These are phyloP conservation scores for Drosophila greeni DNA, from an alignment of 2,888 invertebrate genomes.

Conservation along the genomic window DNA sequence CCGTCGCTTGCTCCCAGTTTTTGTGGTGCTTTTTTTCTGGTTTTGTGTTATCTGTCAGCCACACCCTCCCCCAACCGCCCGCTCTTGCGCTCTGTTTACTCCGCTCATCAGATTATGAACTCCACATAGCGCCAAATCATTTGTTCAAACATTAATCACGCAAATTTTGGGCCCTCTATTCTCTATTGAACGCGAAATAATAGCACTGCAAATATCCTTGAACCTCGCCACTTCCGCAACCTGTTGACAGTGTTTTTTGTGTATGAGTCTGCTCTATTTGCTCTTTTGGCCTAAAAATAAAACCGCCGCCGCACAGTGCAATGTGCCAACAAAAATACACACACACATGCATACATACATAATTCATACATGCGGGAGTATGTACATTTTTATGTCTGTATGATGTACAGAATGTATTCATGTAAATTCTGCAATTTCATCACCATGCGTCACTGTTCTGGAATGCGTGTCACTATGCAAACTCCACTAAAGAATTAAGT, in stretches of 20 bases:
- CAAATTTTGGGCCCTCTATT: constrained; percentile 2
- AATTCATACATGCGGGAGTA: constrained; percentile 6
- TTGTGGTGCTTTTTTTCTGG: constrained; percentile 5
- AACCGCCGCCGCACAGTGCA: constrained; percentile 53
- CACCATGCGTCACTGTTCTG: constrained; percentile 49
- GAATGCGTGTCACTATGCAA: constrained; percentile 28
- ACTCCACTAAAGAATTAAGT: constrained; percentile 21
- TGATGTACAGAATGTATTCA: neutral
- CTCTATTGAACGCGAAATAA: constrained; percentile 1
- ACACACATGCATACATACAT: neutral
- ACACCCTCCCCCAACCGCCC: constrained; percentile 17
- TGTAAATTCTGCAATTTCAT: constrained; percentile 35
- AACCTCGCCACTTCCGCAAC: constrained; percentile 56
- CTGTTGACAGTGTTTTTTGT: constrained; percentile 63
- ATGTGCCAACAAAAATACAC: constrained; percentile 60
- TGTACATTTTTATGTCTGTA: neutral
- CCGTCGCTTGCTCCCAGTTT: constrained; percentile 8
- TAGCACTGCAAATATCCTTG: constrained; percentile 33
- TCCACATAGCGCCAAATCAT: constrained; percentile 51
- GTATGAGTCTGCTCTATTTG: constrained; percentile 31
- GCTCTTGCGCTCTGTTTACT: constrained; percentile 43
- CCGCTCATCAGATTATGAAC: constrained; percentile 45
- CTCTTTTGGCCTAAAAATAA: constrained; percentile 56
- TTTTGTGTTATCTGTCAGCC: constrained; percentile 37
- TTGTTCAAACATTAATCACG: constrained; percentile 42